Evolutionary conservation across 2,113 vertebrate species (phyloP).

Genomic region (human (Homo sapiens)): GRCh38 chr3:57153501-57154000

Average conservation of each 20-base stretch:
- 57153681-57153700: background rate
- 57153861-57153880: background rate
- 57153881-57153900: background rate
- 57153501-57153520: background rate
- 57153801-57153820: no score
- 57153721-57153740: background rate
- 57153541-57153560: background rate
- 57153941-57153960: background rate
- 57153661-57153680: background rate
- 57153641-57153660: background rate
- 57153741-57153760: background rate
- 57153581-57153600: background rate
- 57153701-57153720: background rate
- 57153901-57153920: background rate
- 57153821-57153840: no score
- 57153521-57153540: background rate
- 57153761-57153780: no score
- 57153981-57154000: no score
- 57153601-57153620: background rate
- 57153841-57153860: no score
- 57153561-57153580: background rate
- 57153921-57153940: background rate
- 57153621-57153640: background rate
- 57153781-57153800: no score
- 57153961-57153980: no score